Conservation (phyloP, 2,888 invertebrate genomes). For the Odontocerum albicorne region DNA sequence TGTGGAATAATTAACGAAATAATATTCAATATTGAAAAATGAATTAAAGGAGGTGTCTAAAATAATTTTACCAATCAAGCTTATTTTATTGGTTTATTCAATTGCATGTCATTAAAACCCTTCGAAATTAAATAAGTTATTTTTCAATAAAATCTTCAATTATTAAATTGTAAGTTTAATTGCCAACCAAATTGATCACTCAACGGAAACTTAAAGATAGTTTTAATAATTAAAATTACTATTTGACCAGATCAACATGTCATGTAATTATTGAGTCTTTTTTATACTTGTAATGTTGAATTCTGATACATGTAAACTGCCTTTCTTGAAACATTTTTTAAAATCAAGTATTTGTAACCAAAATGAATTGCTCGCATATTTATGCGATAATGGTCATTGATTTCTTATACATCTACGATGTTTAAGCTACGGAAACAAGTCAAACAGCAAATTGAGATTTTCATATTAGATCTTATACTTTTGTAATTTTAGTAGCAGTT, state of each 20-base stretch:
- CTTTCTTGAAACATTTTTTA: too few species aligned
- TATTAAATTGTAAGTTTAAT: conserved; percentile 23
- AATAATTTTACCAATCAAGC: neutral
- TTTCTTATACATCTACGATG: too few species aligned
- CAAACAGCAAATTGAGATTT: too few species aligned
- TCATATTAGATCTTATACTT: too few species aligned
- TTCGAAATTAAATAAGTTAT: neutral
- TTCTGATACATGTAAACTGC: too few species aligned
- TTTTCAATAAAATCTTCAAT: conserved; percentile 21
- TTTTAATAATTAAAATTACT: conserved; percentile 5
- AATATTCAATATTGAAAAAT: conserved; percentile 25
- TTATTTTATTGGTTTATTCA: neutral
- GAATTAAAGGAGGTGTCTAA: conserved; percentile 9
- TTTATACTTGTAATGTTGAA: conserved; percentile 31
- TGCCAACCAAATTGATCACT: conserved; percentile 27
- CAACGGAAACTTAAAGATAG: conserved; percentile 25
- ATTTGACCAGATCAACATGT: neutral
- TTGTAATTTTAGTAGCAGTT: conserved; percentile 20
- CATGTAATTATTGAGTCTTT: conserved; percentile 17
- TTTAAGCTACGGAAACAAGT: too few species aligned
- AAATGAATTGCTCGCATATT: too few species aligned
- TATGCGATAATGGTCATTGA: too few species aligned
- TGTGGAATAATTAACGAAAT: too few species aligned
- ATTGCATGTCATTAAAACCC: neutral
- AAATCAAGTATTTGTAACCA: too few species aligned